Base-by-base conservation (phyloP, 2,113 vertebrate species). In the Cettia cetti region DNA sequence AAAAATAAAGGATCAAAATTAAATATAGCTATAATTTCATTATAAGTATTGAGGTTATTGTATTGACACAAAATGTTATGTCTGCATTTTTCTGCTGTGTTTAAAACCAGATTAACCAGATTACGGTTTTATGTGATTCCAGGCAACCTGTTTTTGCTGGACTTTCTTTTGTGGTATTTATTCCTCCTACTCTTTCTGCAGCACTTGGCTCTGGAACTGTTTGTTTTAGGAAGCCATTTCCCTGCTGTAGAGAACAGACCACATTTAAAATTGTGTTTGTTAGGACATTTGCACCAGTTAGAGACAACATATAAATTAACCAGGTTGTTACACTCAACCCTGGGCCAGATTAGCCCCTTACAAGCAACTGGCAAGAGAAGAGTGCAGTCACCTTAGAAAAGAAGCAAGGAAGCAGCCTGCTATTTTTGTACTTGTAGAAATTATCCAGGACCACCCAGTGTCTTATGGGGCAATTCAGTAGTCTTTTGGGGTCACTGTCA, bases 201-300 rank as follows among this genome's bases (percentile, higher is more conserved):
- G 17, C 17, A 30, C 44, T 83, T 81, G 47, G 49, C 57, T 75
- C 49, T 79, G 56, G 7, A 81, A 64, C 19, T 86, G 47, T 63
- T 85, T 89, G 56, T 66, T 92, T 68, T 60, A 78, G 72, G 37
- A 93, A 86, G 60, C n/a, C 15, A 28, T 86, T 77, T 64, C 40
- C 19, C 30, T 71, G 15, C 49, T 42, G 19, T 30, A 74, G 79
- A 83, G 52, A 92, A 42, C 71, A 80, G 42, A n/a, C 12, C 17
- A 65, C 75, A 54, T 54, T 80, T 95, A 47, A 95, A 94, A 90
- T 72, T n/a, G 12, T 63, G 28, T 90, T 92, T 82, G 22, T 94
- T 74, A 83, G 56, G 82, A 80, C 35, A 45, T 91, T 77, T 86
- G 63, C 54, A 50, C 33, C 82, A 86, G 64, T 50, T 74, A 54